Percentiles rank a stretch among this genome's conserved stretches.
These are phyloP conservation scores for Megaustenia siamemsis DNA, from an alignment of 2,888 invertebrate genomes.

Conservation along the genomic window DNA sequence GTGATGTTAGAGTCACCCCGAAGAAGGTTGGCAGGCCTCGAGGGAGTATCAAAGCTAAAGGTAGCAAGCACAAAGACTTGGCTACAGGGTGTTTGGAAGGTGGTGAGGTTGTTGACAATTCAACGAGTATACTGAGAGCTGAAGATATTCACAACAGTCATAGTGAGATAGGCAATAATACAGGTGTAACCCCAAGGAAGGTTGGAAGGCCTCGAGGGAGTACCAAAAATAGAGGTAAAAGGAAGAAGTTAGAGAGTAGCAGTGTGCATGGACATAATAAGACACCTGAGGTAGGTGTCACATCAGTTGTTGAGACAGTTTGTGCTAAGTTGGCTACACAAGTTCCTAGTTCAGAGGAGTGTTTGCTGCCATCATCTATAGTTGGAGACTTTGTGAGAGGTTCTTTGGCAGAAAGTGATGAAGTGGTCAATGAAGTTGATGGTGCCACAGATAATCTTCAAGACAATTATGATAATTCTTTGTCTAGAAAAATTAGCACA, in stretches of 20 bases:
- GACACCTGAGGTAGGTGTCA: too few relatives aligned
- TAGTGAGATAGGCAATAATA: background rate
- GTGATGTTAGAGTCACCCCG: background rate
- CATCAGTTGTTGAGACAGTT: background rate
- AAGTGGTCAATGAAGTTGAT: too few relatives aligned
- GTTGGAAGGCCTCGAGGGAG: background rate
- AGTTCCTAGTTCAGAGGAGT: background rate
- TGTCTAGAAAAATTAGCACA: too few relatives aligned
- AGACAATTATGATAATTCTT: too few relatives aligned
- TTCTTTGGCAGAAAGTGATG: slow-evolving; percentile 3
- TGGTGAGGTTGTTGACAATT: background rate
- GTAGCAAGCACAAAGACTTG: background rate
- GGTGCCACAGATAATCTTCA: too few relatives aligned
- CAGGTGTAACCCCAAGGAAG: background rate
- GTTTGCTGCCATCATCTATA: background rate
- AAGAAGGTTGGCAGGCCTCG: background rate
- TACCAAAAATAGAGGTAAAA: background rate
- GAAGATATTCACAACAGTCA: background rate
- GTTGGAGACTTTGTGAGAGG: background rate
- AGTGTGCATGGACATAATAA: background rate
- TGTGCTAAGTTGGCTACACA: background rate
- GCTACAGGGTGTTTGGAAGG: slow-evolving; percentile 8
- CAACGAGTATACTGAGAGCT: background rate
- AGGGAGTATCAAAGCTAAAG: background rate
- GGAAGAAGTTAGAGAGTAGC: background rate